Conservation (phyloP, 2,888 invertebrate genomes). For the Mythimna lalbum region DNA sequence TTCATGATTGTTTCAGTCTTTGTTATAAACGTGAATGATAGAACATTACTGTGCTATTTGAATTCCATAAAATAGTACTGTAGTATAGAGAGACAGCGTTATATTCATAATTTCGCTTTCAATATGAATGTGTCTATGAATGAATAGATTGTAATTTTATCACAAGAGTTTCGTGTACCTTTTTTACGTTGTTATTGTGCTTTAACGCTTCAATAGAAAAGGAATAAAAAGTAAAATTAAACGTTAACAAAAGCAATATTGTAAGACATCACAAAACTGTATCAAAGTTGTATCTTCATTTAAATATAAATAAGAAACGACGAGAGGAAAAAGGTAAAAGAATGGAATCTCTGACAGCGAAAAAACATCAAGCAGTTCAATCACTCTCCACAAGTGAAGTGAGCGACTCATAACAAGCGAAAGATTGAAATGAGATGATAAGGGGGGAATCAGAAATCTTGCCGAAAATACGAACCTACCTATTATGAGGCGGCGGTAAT, state of each 20-base stretch:
- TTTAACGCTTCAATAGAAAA: slow-evolving; percentile 10
- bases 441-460: slow-evolving; percentile 86
- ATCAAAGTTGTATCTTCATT: slow-evolving; percentile 72
- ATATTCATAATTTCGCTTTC: slow-evolving; percentile 7
- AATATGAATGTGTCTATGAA: not conserved
- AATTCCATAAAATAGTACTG: not conserved
- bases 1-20: slow-evolving; percentile 60
- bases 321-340: slow-evolving; percentile 70
- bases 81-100: not conserved
- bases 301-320: slow-evolving; percentile 75
- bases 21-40: slow-evolving; percentile 12
- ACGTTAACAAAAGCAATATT: slow-evolving; percentile 45
- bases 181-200: slow-evolving; percentile 4
- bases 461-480: slow-evolving; percentile 86
- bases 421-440: slow-evolving; percentile 89
- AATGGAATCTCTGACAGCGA: slow-evolving; percentile 74
- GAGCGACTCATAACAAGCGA: slow-evolving; percentile 86
- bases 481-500: slow-evolving; percentile 88
- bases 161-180: not conserved
- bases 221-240: slow-evolving; percentile 25
- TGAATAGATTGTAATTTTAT: slow-evolving; percentile 1
- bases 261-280: slow-evolving; percentile 60
- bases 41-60: slow-evolving; percentile 5
- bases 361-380: slow-evolving; percentile 81
- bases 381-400: slow-evolving; percentile 78